Evolutionary conservation across 2,888 invertebrate species (phyloP), one percentile per base, ranked within the genome.

Genomic region (Drosophila austrosaltans): DNA sequence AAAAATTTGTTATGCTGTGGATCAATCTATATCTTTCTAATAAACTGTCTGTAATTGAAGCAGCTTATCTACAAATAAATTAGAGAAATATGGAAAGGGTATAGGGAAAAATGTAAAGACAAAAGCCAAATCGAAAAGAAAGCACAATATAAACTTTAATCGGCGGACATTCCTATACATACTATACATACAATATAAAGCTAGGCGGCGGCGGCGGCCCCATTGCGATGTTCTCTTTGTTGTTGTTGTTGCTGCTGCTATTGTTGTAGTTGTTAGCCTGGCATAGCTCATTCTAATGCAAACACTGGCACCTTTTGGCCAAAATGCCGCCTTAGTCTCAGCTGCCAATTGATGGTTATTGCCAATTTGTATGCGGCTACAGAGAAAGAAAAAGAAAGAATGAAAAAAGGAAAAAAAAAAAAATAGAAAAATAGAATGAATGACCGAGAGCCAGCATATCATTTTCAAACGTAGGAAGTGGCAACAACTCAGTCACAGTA

Each of bases 281-380:
- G 77, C 68, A 79, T 81, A 74, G 75, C 84, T 83, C 87, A 87
- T 88, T 88, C 89, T 88, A 88, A 88, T 88, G 87, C 89, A 78
- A 78, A 78, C 78, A 78, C 69, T 62, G 70, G 54, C 69, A 44
- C 36, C 65, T 71, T 85, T 79, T 76, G 71, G 72, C 69, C 78
- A 58, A 70, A 67, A 76, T 69, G 70, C 48, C 53, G 70, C 61
- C 75, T 56, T 66, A 53, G 63, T 75, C 56, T 70, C 54, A 66
- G 69, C 75, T 70, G 86, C 81, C 85, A 86, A 87, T 86, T 87
- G 85, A 87, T 86, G 87, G 87, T 84, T 89, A 85, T 85, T 77
- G 87, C 82, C 85, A 86, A 87, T 89, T 89, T 86, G 85, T 86
- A 78, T 84, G 87, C 77, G 72, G 62, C 57, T 68, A 69, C 62